Conservation (phyloP, 1,140 invertebrate genomes). For the Drosophila melanogaster region Release_6_plus_ISO1_MT NT_033779.5:1901001-1901500, state of each 20-base stretch:
- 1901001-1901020: slow-evolving; percentile 7
- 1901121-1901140: not conserved
- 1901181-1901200: not conserved
- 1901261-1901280: too few species aligned
- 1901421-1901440: slow-evolving; percentile 20
- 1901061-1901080: not conserved
- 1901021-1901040: slow-evolving; percentile 7
- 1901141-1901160: not conserved
- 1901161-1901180: not conserved
- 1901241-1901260: too few species aligned
- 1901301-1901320: slow-evolving; percentile 4
- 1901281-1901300: not conserved
- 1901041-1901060: slow-evolving; percentile 1
- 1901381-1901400: slow-evolving; percentile 9
- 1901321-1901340: not conserved
- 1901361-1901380: slow-evolving; percentile 1
- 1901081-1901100: slow-evolving; percentile 9
- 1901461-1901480: slow-evolving; percentile 39
- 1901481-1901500: slow-evolving; percentile 16
- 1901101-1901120: not conserved
- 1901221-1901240: too few species aligned
- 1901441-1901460: slow-evolving; percentile 3
- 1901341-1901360: slow-evolving; percentile 35
- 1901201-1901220: not conserved
- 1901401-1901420: slow-evolving; percentile 32